Base-by-base conservation (phyloP, 1,140 invertebrate genomes). In the Cheumatopsyche charites region DNA sequence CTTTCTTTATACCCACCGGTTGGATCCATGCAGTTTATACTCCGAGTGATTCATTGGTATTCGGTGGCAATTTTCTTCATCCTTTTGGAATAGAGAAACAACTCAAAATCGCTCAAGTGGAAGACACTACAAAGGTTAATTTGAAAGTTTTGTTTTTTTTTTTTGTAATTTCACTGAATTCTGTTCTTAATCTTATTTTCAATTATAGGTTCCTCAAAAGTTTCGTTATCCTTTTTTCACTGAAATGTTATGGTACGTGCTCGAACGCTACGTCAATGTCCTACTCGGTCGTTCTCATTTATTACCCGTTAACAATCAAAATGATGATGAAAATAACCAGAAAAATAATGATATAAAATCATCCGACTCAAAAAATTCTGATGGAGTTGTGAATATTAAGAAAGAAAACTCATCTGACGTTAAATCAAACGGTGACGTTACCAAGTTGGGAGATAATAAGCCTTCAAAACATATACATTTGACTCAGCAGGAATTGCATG, bases 21-120 rank as follows among this genome's bases (percentile, higher is more conserved):
- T 99, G 97, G 97, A 98, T 99, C 76, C 97, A 99, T 84, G 96
- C 96, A 4, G 97, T 99, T 0, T 98, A 95, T 80, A 99, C 97
- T 0, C 95, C 96, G 0, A 89, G 91, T 65, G 97, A 99, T 81
- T 97, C 96, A 0, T 82, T 99, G 0, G 97, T 99, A 1, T 98
- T 99, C 86, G 97, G 97, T 7, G 97, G 97, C 0, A 99, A 99
- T 83, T 99, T 99, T 83, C 84, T 99, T 9, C 97, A 98, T 80
- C 95, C 92, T 75, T 98, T 95, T 81, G 94, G 95, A 23, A 88
- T 94, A 69, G 91, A 93, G 67, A 94, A 93, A 78, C 92, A 94
- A 77, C 81, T 94, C 36, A 91, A 92, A 81, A 94, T 97, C 6
- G 93, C 94, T 0, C 92, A 95, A 82, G 93, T 98, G 0, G 97